Base-by-base conservation (phyloP, 2,113 vertebrate genomes). In the Pelecanoides urinatrix region DNA sequence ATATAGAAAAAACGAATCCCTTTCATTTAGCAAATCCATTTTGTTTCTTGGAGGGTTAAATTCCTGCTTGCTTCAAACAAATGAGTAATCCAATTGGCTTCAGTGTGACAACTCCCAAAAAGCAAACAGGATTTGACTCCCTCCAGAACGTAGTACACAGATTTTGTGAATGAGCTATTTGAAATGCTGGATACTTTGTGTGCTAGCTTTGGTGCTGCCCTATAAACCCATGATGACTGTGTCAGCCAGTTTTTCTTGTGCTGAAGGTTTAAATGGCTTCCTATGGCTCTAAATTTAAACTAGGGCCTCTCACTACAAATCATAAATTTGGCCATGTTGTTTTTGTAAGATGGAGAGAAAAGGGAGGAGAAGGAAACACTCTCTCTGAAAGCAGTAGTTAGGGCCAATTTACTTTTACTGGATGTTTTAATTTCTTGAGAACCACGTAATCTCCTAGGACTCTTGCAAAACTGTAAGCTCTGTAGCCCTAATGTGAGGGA, bases 11-110 rank as follows among this genome's bases (percentile, higher is more conserved):
- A 76, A 18, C 10, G 52, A 95, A 97, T 94, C 91, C 42, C 21
- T 91, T 90, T 91, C 53, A 50, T 91, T 96, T 97, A 91, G 67
- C 45, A 95, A 96, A 94, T 93, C 77, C 42, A 63, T 97, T 95
- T 94, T 96, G 49, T 96, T 95, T 96, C 92, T 96, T 87, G 63
- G 63, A 97, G 89, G 87, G 89, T 95, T 94, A 92, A 96, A 91
- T 94, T 94, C 84, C 75, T 90, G 89, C 84, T 86, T 93, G 87
- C 80, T 63, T 94, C 85, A 91, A 91, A 91, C 77, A 88, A 95
- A 70, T 77, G 84, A 97, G 81, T 97, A 95, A 97, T 96, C 90
- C 90, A 96, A 96, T 96, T 95, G 96, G 68, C 79, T 94, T 95
- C 94, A 88, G 40, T 91, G 94, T 92, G 91, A 96, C 94, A 95